phyloP scores from a whole-genome alignment of 2,888 invertebrate species.

The Cheilosia vulpina region DNA sequence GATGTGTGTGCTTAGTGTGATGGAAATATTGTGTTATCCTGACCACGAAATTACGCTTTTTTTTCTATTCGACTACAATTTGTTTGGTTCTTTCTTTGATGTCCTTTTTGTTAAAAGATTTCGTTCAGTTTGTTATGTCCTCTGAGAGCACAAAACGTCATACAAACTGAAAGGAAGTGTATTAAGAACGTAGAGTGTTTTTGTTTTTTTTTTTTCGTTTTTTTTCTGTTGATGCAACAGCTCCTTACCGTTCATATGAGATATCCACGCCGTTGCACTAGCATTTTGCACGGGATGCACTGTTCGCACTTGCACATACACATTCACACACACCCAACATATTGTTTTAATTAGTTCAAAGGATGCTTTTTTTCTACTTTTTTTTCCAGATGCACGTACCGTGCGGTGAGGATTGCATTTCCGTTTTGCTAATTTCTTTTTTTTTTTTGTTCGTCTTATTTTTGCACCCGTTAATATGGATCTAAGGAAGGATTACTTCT shows the following conservation, averaged over 20 bases:
- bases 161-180: slow-evolving; percentile 39
- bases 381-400: slow-evolving; percentile 38
- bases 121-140: slow-evolving; percentile 44
- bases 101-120: slow-evolving; percentile 34
- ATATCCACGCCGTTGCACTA: slow-evolving; percentile 13
- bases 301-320: slow-evolving; percentile 3
- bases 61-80: slow-evolving; percentile 13
- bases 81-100: slow-evolving; percentile 33
- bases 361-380: slow-evolving; percentile 42
- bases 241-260: slow-evolving; percentile 30
- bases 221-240: slow-evolving; percentile 7
- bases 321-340: slow-evolving; percentile 13
- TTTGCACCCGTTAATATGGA: not conserved
- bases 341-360: slow-evolving; percentile 68
- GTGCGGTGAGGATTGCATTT: slow-evolving; percentile 44
- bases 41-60: slow-evolving; percentile 4
- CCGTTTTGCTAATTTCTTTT: slow-evolving; percentile 25
- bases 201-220: not conserved
- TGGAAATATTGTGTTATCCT: slow-evolving; percentile 4
- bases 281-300: slow-evolving; percentile 46
- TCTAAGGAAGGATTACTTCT: slow-evolving; percentile 32
- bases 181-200: slow-evolving; percentile 39
- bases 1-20: slow-evolving; percentile 28
- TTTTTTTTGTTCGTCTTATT: slow-evolving; percentile 3
- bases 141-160: slow-evolving; percentile 8